Conservation (phyloP, 1,140 invertebrate genomes). For the Philopotamus ludificatus region DNA sequence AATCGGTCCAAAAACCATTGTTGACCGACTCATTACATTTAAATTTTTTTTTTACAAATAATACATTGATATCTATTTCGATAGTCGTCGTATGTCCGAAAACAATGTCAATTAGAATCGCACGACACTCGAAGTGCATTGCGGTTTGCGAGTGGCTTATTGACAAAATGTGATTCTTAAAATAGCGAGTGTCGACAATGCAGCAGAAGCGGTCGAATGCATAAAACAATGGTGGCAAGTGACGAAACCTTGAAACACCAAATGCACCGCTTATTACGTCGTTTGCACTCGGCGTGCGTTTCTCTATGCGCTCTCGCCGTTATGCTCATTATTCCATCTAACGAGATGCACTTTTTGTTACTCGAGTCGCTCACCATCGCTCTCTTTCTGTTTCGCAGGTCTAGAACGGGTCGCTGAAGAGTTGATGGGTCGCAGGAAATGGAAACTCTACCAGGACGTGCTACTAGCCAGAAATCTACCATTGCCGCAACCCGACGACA, state of each 20-base stretch:
- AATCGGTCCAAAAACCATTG: neutral
- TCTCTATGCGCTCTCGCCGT: neutral
- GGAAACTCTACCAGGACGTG: conserved; percentile 86
- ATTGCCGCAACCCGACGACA: conserved; percentile 48
- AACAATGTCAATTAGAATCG: too few species aligned
- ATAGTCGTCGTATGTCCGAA: neutral
- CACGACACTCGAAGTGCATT: too few species aligned
- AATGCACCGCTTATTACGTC: neutral
- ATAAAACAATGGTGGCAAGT: neutral
- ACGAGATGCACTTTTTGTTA: neutral
- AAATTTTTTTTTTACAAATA: too few species aligned
- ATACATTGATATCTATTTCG: neutral
- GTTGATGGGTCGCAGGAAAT: conserved; percentile 92
- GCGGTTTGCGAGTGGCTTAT: too few species aligned
- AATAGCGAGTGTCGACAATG: neutral
- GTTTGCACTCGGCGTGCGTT: neutral
- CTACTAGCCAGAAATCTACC: conserved; percentile 63
- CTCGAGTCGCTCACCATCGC: neutral
- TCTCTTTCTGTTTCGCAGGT: conserved; percentile 61
- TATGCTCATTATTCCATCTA: neutral
- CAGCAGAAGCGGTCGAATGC: neutral
- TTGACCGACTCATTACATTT: neutral
- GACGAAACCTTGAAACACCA: neutral
- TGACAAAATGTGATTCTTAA: neutral
- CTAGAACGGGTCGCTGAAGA: conserved; percentile 94